phyloP scores from a whole-genome alignment of 2,113 vertebrate species.

The Callorhinus ursinus region DNA sequence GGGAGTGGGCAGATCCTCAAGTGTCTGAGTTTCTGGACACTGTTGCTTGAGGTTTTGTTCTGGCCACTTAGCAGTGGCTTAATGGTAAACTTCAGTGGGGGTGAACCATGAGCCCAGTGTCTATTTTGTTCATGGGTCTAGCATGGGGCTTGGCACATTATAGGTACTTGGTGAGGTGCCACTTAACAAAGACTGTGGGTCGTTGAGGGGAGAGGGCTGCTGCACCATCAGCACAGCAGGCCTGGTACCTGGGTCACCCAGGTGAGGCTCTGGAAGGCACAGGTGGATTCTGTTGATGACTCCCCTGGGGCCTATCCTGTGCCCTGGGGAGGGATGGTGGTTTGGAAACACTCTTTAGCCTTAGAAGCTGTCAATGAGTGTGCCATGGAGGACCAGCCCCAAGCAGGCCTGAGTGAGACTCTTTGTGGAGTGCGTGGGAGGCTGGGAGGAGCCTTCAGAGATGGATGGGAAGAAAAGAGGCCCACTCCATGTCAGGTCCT shows the following conservation, averaged over 20 bases:
- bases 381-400: not conserved
- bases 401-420: not conserved
- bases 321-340: not conserved
- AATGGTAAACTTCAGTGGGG: not conserved
- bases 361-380: not conserved
- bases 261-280: not conserved
- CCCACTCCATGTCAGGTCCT: fast-evolving
- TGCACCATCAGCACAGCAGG: too few relatives aligned
- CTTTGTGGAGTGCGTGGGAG: not conserved
- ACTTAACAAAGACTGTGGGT: not conserved
- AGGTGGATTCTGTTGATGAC: not conserved
- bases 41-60: not conserved
- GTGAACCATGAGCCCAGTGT: fast-evolving
- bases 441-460: not conserved
- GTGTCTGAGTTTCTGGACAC: not conserved
- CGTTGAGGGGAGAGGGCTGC: not conserved
- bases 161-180: not conserved
- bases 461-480: not conserved
- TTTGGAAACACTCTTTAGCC: not conserved
- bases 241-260: not conserved
- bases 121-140: fast-evolving
- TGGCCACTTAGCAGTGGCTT: not conserved
- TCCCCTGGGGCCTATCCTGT: not conserved
- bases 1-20: not conserved
- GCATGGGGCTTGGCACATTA: not conserved